phyloP scores from a whole-genome alignment of 2,888 invertebrate species.

The Oxytorus armatus region DNA sequence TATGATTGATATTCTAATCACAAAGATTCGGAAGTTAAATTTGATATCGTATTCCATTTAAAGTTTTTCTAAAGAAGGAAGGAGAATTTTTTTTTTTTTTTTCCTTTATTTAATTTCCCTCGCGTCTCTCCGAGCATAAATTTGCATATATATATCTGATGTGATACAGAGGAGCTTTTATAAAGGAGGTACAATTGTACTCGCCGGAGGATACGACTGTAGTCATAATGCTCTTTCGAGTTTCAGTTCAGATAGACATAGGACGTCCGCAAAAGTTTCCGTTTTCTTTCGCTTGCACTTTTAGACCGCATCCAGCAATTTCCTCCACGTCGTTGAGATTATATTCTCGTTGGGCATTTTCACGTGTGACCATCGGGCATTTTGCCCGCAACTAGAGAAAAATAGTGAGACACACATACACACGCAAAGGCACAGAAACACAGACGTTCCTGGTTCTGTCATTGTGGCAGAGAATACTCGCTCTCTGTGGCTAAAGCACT shows the following conservation, averaged over 20 bases:
- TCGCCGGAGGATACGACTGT: slow-evolving; percentile 11
- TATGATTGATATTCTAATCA: not conserved
- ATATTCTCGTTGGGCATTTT: no score
- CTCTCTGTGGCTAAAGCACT: slow-evolving; percentile 25
- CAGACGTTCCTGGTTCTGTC: not conserved
- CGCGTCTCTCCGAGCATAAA: slow-evolving; percentile 30
- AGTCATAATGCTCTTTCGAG: slow-evolving; percentile 16
- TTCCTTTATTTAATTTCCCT: slow-evolving; percentile 9
- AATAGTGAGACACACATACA: no score
- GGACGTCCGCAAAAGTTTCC: slow-evolving; percentile 29
- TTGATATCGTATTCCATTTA: not conserved
- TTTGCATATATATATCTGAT: slow-evolving; percentile 1
- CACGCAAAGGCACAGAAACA: no score
- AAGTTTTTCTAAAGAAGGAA: slow-evolving; percentile 2
- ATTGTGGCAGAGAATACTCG: not conserved
- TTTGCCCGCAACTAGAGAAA: slow-evolving; percentile 18
- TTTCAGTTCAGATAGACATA: no score
- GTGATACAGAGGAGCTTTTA: not conserved
- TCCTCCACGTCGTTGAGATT: slow-evolving; percentile 21
- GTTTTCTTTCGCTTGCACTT: slow-evolving; percentile 22
- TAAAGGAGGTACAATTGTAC: slow-evolving; percentile 27
- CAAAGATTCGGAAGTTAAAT: no score
- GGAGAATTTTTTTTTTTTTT: slow-evolving; percentile 15
- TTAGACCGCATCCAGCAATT: not conserved
- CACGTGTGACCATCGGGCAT: slow-evolving; percentile 18